A percentile compares a stretch with the other conserved stretches of the same genome.
phyloP scores from a whole-genome alignment of 2,797 vertebrate genomes.

The Lates japonicus region DNA sequence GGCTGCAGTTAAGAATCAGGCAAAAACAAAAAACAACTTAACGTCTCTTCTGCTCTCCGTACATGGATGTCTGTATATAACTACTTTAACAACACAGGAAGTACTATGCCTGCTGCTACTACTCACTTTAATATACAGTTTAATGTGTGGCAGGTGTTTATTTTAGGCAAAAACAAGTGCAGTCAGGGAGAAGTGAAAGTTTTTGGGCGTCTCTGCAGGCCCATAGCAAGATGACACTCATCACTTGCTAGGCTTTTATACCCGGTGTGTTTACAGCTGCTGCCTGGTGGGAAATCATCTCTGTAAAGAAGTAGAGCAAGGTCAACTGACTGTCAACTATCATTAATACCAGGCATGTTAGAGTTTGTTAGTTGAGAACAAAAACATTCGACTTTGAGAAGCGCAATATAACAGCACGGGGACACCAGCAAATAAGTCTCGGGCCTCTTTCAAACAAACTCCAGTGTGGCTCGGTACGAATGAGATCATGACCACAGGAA shows the following conservation, averaged over 20 bases:
- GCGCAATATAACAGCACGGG: neutral
- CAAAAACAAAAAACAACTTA: neutral
- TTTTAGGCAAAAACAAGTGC: neutral
- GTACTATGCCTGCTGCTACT: neutral
- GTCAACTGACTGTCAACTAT: slow-evolving; percentile 17
- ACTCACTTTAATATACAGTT: neutral
- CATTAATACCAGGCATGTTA: slow-evolving; percentile 19
- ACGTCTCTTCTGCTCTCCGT: neutral
- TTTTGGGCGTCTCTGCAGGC: slow-evolving; percentile 23
- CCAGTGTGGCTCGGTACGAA: neutral
- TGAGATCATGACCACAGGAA: slow-evolving; percentile 14
- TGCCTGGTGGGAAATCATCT: slow-evolving; percentile 29
- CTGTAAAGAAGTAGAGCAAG: slow-evolving; percentile 2
- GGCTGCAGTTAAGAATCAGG: neutral
- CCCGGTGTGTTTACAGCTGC: slow-evolving; percentile 24
- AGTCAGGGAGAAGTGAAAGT: neutral
- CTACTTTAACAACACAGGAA: neutral
- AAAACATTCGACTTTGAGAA: slow-evolving; percentile 1
- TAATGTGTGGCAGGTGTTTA: neutral
- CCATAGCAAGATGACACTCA: neutral
- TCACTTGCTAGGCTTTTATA: slow-evolving; percentile 27
- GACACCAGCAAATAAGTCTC: slow-evolving; percentile 2
- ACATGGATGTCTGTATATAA: neutral
- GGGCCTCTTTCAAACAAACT: slow-evolving; percentile 3
- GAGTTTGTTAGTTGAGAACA: neutral